A percentile compares a stretch with the other conserved stretches of the same genome.
Evolutionary conservation across 2,888 invertebrate species (phyloP).

Genomic region (Auanema sp.): DNA sequence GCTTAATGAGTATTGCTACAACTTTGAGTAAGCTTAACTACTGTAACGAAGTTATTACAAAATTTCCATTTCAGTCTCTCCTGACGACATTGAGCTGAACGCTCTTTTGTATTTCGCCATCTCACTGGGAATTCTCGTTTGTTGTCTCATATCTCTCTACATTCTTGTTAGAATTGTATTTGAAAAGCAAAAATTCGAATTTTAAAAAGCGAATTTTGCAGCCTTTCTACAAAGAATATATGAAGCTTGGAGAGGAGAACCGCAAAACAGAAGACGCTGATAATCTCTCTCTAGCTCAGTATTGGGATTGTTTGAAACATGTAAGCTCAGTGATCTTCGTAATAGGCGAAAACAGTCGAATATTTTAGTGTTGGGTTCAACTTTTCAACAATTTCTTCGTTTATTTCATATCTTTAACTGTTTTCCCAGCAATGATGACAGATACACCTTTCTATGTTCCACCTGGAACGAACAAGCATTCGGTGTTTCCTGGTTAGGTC

Average conservation of each 20-base stretch:
- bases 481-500: slow-evolving; percentile 31
- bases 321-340: slow-evolving; percentile 15
- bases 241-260: slow-evolving; percentile 29
- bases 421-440: slow-evolving; percentile 80
- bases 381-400: slow-evolving; percentile 87
- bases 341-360: background rate
- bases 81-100: slow-evolving; percentile 67
- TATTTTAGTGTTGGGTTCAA: slow-evolving; percentile 72
- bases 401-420: slow-evolving; percentile 85
- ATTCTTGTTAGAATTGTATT: slow-evolving; percentile 84
- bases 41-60: background rate
- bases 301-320: slow-evolving; percentile 38
- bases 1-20: slow-evolving; percentile 58
- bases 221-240: slow-evolving; percentile 42
- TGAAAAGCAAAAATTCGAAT: background rate
- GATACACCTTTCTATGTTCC: slow-evolving; percentile 31
- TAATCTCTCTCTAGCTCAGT: slow-evolving; percentile 33
- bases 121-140: slow-evolving; percentile 84
- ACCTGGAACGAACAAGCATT: slow-evolving; percentile 12
- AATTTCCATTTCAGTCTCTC: slow-evolving; percentile 31
- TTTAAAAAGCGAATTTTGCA: slow-evolving; percentile 12
- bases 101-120: slow-evolving; percentile 96
- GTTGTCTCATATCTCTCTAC: slow-evolving; percentile 94
- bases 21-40: slow-evolving; percentile 44
- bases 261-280: slow-evolving; percentile 29